Conservation (phyloP, 2,797 vertebrate species). For the Leptodactylus fallax region DNA sequence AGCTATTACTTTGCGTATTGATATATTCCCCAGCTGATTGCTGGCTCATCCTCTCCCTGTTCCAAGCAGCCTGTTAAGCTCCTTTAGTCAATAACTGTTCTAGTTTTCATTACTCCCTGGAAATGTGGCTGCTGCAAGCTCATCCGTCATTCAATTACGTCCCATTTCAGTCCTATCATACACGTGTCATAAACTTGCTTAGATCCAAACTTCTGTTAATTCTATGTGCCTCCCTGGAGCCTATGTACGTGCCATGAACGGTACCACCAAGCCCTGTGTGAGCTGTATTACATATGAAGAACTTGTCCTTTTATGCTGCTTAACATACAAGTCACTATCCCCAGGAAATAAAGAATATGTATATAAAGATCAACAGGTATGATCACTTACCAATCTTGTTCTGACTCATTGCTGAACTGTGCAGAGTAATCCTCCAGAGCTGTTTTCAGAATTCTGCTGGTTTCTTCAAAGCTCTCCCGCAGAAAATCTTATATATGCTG, state of each 20-base stretch:
- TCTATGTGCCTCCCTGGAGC: slow-evolving; percentile 75
- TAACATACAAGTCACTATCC: slow-evolving; percentile 19
- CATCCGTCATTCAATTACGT: slow-evolving; percentile 80
- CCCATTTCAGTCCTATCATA: slow-evolving; percentile 78
- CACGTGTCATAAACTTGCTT: slow-evolving; percentile 79
- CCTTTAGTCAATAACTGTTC: slow-evolving; percentile 79
- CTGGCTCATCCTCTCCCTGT: slow-evolving; percentile 71
- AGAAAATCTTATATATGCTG: not conserved
- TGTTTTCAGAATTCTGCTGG: not conserved
- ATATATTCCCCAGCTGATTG: slow-evolving; percentile 71
- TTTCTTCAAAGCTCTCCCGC: not conserved
- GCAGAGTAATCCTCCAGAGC: not conserved
- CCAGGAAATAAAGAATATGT: not conserved
- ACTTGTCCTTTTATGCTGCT: slow-evolving; percentile 19
- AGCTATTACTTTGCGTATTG: slow-evolving; percentile 76
- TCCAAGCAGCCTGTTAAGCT: slow-evolving; percentile 71
- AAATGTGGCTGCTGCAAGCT: slow-evolving; percentile 78
- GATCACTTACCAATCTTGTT: not conserved
- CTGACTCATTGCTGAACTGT: not conserved
- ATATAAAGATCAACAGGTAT: not conserved
- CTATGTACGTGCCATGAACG: slow-evolving; percentile 74
- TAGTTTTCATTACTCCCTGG: slow-evolving; percentile 80
- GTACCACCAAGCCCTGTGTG: slow-evolving; percentile 67
- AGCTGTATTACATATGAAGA: slow-evolving; percentile 39
- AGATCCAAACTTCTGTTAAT: slow-evolving; percentile 79